A percentile compares a stretch with the other conserved stretches of the same genome.
Conservation (phyloP, 2,113 vertebrate genomes). For the Cichladusa arquata region DNA sequence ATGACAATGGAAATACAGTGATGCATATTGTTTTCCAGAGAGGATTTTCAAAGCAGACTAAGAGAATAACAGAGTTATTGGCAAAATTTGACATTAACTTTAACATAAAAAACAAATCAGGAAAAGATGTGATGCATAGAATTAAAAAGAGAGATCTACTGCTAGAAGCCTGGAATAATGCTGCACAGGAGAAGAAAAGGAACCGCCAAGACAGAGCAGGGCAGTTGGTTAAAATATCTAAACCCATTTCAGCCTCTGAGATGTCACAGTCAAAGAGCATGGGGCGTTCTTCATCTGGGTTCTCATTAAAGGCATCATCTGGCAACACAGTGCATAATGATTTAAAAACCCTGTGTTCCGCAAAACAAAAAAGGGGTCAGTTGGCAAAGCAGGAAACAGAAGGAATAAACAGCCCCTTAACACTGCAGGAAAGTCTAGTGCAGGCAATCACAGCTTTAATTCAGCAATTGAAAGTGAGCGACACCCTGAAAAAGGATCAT, state of each 20-base stretch:
- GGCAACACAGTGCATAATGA: not conserved
- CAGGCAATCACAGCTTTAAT: conserved; percentile 71
- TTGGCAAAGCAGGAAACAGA: not conserved
- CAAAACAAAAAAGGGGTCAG: not conserved
- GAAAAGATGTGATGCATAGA: conserved; percentile 70
- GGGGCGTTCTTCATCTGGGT: not conserved
- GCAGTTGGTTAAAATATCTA: not conserved
- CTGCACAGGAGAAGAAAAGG: conserved; percentile 44
- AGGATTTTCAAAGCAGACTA: conserved; percentile 60
- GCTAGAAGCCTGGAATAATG: conserved; percentile 73
- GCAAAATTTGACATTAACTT: conserved; percentile 77
- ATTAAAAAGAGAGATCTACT: conserved; percentile 74
- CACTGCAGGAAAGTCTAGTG: conserved; percentile 60
- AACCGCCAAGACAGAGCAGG: conserved; percentile 42
- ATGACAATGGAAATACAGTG: conserved; percentile 75
- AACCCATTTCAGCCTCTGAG: not conserved
- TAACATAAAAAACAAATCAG: conserved; percentile 76
- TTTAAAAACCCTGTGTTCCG: not conserved
- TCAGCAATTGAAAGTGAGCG: conserved; percentile 34
- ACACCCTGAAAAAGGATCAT: not conserved
- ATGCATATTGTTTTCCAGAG: conserved; percentile 79
- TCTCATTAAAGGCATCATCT: not conserved
- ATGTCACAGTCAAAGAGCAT: conserved; percentile 36
- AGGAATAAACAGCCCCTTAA: conserved; percentile 14
- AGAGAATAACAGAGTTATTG: conserved; percentile 65